A percentile compares a stretch with the other conserved stretches of the same genome.
Conservation (phyloP, 1,140 invertebrate genomes). For the Pteromalus puparum region DNA sequence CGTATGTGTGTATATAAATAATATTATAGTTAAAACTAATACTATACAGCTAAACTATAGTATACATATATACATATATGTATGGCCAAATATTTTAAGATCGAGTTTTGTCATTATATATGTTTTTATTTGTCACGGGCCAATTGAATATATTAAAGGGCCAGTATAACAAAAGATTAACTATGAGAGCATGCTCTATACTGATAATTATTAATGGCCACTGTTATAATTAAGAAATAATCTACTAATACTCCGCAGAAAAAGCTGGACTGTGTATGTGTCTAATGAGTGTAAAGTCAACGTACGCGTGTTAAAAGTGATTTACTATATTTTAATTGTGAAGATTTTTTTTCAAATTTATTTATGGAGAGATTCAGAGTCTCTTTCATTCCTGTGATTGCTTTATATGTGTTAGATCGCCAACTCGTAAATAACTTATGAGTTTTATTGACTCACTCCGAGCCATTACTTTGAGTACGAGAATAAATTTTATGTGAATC, state of each 20-base stretch:
- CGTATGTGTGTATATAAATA: constrained; percentile 9
- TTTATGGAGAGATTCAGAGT: not conserved
- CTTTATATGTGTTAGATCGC: constrained; percentile 11
- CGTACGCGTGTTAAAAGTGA: constrained; percentile 8
- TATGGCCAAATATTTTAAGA: constrained; percentile 24
- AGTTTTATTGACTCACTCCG: constrained; percentile 15
- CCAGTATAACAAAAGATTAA: not conserved
- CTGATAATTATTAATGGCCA: not conserved
- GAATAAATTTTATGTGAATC: constrained; percentile 24
- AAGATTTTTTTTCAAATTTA: not conserved
- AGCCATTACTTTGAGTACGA: not conserved
- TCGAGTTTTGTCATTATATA: not conserved
- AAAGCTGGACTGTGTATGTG: constrained; percentile 12
- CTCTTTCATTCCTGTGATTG: constrained; percentile 6
- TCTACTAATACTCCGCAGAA: not conserved
- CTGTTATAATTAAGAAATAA: not conserved
- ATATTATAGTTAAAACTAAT: not conserved
- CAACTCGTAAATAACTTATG: constrained; percentile 14
- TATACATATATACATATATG: not conserved
- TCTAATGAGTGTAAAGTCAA: constrained; percentile 10
- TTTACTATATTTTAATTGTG: not conserved
- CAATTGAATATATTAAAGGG: not conserved
- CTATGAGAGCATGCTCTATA: not conserved
- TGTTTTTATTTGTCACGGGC: not conserved
- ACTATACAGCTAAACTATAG: not conserved